phyloP scores from a whole-genome alignment of 2,888 invertebrate species.

The Euphydryas editha region DNA sequence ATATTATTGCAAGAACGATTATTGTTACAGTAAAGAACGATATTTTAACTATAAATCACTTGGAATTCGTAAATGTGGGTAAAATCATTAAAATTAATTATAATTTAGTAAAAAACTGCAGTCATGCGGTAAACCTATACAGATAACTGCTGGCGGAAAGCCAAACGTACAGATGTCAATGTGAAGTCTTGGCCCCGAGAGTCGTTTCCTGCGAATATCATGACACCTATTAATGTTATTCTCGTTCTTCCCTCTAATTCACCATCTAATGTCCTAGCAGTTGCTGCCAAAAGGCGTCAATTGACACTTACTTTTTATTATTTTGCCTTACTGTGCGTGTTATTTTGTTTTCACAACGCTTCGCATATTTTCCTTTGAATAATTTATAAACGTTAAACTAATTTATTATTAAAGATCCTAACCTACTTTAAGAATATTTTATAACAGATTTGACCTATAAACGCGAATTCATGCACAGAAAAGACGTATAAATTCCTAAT shows the following conservation, averaged over 20 bases:
- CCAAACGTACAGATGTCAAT: conserved; percentile 58
- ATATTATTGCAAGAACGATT: too few species aligned
- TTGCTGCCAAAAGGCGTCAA: conserved; percentile 41
- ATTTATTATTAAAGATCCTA: conserved; percentile 23
- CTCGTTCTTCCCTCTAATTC: conserved; percentile 55
- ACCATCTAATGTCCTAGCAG: conserved; percentile 46
- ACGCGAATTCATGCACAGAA: conserved; percentile 17
- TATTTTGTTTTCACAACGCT: neutral
- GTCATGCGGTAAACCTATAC: conserved; percentile 37
- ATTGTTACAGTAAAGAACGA: neutral
- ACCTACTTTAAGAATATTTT: conserved; percentile 27
- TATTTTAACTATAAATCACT: neutral
- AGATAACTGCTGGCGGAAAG: conserved; percentile 42
- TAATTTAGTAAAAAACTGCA: conserved; percentile 29
- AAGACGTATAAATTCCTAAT: conserved; percentile 40
- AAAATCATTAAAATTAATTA: conserved; percentile 15
- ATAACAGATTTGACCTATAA: conserved; percentile 33
- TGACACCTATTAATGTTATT: conserved; percentile 60
- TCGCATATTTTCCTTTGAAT: conserved; percentile 15
- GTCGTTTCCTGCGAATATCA: conserved; percentile 42
- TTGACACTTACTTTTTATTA: conserved; percentile 20
- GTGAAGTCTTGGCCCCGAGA: conserved; percentile 51
- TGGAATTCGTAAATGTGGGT: neutral
- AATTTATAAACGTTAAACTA: conserved; percentile 22
- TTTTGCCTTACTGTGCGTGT: neutral